Conservation (phyloP, 2,113 vertebrate genomes). For the Neolamprologus modestus region DNA sequence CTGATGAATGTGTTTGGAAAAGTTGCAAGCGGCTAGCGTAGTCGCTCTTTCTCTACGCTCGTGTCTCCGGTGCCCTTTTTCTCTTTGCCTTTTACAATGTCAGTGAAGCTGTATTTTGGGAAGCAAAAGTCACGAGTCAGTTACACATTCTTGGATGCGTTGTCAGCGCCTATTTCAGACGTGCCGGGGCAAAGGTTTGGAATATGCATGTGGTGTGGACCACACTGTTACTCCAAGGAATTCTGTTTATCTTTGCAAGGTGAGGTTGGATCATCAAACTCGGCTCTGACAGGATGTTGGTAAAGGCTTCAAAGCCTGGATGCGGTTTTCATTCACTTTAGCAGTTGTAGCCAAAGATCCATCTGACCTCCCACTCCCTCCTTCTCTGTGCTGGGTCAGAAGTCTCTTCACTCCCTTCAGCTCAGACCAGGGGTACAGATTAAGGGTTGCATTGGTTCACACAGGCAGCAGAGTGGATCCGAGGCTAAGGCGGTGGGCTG, state of each 20-base stretch:
- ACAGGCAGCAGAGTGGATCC: conserved; percentile 9
- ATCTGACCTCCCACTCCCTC: background rate
- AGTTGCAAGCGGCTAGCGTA: background rate
- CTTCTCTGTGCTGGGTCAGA: background rate
- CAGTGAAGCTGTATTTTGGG: conserved; percentile 33
- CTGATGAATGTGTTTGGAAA: background rate
- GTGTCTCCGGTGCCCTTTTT: background rate
- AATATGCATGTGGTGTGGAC: background rate
- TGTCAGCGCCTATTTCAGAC: conserved; percentile 43
- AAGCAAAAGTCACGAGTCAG: conserved; percentile 42
- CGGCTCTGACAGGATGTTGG: background rate
- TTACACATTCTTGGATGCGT: background rate
- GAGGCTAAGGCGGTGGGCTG: conserved; percentile 14
- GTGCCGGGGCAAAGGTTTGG: background rate
- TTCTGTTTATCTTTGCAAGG: conserved; percentile 32
- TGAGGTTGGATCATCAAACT: background rate
- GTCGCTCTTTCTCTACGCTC: background rate
- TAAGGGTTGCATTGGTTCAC: conserved; percentile 12
- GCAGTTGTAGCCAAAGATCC: background rate
- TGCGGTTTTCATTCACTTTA: background rate
- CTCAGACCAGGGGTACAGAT: conserved; percentile 14
- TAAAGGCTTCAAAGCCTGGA: background rate
- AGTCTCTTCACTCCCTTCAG: background rate
- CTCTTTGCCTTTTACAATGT: background rate
- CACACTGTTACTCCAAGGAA: background rate